phyloP scores from a whole-genome alignment of 2,113 vertebrate genomes.

The Chlamydotis undulata region DNA sequence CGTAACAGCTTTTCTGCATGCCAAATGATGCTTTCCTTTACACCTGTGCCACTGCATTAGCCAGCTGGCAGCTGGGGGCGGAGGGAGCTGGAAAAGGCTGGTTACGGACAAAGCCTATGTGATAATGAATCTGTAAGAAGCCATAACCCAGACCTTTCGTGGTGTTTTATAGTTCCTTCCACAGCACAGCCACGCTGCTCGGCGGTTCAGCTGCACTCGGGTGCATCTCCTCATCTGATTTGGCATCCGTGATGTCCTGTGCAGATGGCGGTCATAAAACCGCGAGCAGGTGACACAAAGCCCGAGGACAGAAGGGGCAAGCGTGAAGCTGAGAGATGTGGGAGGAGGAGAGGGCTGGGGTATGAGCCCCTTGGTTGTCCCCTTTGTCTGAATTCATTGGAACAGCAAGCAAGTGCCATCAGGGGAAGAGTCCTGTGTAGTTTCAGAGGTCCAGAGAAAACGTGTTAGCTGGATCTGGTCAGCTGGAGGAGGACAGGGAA shows the following conservation, averaged over 20 bases:
- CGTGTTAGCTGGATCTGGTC: background rate
- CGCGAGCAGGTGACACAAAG: fast-evolving
- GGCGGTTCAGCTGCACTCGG: background rate
- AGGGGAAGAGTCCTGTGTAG: background rate
- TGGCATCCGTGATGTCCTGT: background rate
- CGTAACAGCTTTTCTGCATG: background rate
- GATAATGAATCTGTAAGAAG: background rate
- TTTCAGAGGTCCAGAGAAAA: background rate
- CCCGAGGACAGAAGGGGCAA: background rate
- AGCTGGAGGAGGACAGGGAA: background rate
- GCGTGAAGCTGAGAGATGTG: fast-evolving
- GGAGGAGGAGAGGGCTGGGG: background rate
- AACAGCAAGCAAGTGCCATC: fast-evolving
- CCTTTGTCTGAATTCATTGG: background rate
- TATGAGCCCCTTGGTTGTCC: fast-evolving
- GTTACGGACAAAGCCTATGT: background rate
- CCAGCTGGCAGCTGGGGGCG: background rate
- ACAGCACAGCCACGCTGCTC: background rate
- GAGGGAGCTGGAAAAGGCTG: background rate
- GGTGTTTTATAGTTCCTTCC: background rate
- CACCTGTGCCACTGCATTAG: background rate
- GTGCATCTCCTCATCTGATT: background rate
- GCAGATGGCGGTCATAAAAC: background rate
- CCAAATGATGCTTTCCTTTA: background rate
- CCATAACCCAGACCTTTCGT: background rate